These are phyloP conservation scores for Phyllopteryx taeniolatus DNA, from an alignment of 2,113 vertebrate species.

Conservation along the genomic window DNA sequence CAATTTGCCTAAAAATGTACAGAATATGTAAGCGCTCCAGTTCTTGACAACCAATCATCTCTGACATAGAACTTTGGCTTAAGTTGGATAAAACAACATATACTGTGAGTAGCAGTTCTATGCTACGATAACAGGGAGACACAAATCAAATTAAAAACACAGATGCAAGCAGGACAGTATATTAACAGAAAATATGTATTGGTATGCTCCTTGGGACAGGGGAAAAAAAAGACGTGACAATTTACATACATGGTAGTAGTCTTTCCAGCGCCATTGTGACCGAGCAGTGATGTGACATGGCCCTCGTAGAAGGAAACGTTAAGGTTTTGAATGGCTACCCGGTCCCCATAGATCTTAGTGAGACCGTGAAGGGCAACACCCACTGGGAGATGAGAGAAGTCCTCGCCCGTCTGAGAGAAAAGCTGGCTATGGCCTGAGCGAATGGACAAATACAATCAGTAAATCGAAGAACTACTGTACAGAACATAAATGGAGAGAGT, in stretches of 20 bases:
- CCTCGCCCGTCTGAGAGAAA: conserved; percentile 73
- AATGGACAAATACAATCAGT: conserved; percentile 28
- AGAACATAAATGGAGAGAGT: conserved; percentile 15
- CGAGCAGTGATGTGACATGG: conserved; percentile 89
- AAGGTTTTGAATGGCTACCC: conserved; percentile 85
- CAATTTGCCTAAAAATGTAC: too few relatives aligned
- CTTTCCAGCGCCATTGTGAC: conserved; percentile 96
- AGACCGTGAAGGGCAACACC: conserved; percentile 86
- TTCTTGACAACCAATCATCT: too few relatives aligned
- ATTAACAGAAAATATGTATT: conserved; percentile 22
- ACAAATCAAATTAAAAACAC: conserved; percentile 41
- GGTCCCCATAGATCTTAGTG: conserved; percentile 85
- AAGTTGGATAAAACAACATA: too few relatives aligned
- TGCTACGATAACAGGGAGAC: conserved; percentile 40
- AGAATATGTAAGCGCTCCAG: too few relatives aligned
- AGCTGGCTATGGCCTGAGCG: conserved; percentile 54
- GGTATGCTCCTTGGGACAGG: conserved; percentile 9
- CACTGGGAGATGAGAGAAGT: conserved; percentile 78
- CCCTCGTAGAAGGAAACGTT: conserved; percentile 91
- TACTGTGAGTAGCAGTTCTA: too few relatives aligned
- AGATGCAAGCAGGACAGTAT: background rate
- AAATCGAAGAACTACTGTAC: conserved; percentile 26
- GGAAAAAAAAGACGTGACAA: background rate
- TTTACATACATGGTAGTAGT: conserved; percentile 95
- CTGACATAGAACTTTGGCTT: too few relatives aligned